Percentiles rank a stretch among this genome's conserved stretches.
Conservation (phyloP, 2,113 vertebrate genomes). For the Pseudopodoces humilis region DNA sequence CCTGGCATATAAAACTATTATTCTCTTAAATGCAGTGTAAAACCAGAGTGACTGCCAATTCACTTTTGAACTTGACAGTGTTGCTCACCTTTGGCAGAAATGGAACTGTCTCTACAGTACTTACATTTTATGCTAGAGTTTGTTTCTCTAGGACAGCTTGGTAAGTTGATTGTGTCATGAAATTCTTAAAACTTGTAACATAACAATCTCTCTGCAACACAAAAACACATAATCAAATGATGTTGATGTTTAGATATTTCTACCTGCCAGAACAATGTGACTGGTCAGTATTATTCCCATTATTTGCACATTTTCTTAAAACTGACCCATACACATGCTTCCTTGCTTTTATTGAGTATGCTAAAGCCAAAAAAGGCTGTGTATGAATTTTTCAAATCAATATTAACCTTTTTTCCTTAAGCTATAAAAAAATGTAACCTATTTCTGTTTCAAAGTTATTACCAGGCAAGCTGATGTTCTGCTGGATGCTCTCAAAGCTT, state of each 20-base stretch:
- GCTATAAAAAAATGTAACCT: conserved; percentile 32
- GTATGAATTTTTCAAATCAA: conserved; percentile 31
- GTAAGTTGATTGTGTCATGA: background rate
- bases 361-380: background rate
- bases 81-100: background rate
- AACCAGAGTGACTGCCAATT: background rate
- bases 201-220: background rate
- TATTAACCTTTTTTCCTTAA: conserved; percentile 39
- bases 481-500: conserved; percentile 25
- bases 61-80: background rate
- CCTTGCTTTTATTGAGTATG: conserved; percentile 1
- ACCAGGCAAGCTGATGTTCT: conserved; percentile 13
- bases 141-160: background rate
- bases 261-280: background rate
- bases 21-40: background rate
- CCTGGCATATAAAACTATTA: background rate
- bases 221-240: background rate
- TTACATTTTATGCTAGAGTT: background rate
- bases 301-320: conserved; percentile 28
- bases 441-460: conserved; percentile 46
- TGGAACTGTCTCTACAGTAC: background rate
- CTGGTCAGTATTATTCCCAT: background rate
- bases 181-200: background rate
- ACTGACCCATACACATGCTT: background rate
- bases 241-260: background rate